Evolutionary conservation across 92 coral and sea anemone genomes (phyloP).

Genomic region (Zoanthus solanderi): DNA sequence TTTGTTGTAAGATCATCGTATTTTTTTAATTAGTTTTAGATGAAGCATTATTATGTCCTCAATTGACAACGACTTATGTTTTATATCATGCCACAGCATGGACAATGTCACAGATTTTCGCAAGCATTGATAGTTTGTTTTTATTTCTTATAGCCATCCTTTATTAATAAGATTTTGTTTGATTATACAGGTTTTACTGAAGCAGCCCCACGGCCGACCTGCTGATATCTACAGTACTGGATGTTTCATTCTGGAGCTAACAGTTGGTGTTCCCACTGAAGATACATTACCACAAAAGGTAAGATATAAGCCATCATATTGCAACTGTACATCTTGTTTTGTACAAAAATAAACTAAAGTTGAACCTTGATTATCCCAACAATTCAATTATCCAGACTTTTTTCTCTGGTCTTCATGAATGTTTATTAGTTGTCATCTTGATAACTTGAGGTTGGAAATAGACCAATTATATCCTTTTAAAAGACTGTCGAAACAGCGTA

Average conservation of each 20-base stretch:
- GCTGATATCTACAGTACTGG: constrained; percentile 82
- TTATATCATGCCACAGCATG: neutral
- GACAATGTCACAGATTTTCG: neutral
- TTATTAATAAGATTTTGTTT: neutral
- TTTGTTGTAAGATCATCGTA: too few relatives aligned
- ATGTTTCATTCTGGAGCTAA: constrained; percentile 71
- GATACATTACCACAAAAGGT: constrained; percentile 59
- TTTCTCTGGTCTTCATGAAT: too few relatives aligned
- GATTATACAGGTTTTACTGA: constrained; percentile 59
- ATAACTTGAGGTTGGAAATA: neutral
- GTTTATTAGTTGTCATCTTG: too few relatives aligned
- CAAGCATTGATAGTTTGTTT: neutral
- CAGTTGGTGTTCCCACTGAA: constrained; percentile 58
- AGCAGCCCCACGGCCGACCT: constrained; percentile 82
- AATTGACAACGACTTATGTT: neutral
- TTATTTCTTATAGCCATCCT: neutral
- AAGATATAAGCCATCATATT: neutral
- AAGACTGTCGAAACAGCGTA: too few relatives aligned
- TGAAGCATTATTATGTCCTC: too few relatives aligned
- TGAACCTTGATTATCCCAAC: too few relatives aligned
- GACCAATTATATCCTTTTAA: too few relatives aligned
- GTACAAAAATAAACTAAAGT: neutral
- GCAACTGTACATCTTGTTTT: neutral
- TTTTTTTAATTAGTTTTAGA: too few relatives aligned
- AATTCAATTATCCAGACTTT: too few relatives aligned